Percentiles rank a stretch among this genome's conserved stretches.
Evolutionary conservation across 1,140 invertebrate species (phyloP).

Genomic region (Drosophila kurseongensis): DNA sequence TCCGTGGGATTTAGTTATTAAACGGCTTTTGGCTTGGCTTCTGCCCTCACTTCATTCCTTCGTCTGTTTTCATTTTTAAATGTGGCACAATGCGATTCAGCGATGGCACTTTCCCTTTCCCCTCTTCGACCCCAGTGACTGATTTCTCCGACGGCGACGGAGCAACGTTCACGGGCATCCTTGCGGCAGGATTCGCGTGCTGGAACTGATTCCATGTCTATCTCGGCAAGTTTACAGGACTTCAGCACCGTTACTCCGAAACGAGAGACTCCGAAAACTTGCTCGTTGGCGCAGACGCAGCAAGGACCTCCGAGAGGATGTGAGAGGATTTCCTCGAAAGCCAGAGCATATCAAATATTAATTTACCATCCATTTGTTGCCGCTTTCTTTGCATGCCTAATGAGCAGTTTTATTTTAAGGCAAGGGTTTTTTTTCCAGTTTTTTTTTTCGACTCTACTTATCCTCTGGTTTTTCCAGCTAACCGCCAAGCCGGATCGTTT

Average conservation of each 20-base stretch:
- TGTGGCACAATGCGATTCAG: slow-evolving; percentile 65
- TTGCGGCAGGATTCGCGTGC: slow-evolving; percentile 76
- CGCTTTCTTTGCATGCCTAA: slow-evolving; percentile 69
- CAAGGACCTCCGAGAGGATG: background rate
- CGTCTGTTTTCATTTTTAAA: slow-evolving; percentile 72
- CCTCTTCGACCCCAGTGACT: slow-evolving; percentile 10
- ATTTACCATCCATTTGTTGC: slow-evolving; percentile 60
- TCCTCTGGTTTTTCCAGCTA: slow-evolving; percentile 15
- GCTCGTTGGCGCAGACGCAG: slow-evolving; percentile 26
- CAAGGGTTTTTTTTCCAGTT: slow-evolving; percentile 9
- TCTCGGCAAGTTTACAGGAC: slow-evolving; percentile 13
- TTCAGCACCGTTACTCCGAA: slow-evolving; percentile 20
- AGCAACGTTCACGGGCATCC: slow-evolving; percentile 64
- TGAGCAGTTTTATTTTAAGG: slow-evolving; percentile 54
- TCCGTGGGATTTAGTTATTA: slow-evolving; percentile 77
- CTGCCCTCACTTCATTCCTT: slow-evolving; percentile 35
- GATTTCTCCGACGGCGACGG: slow-evolving; percentile 30
- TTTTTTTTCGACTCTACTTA: slow-evolving; percentile 14
- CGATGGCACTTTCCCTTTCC: slow-evolving; percentile 25
- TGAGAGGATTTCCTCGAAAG: slow-evolving; percentile 16
- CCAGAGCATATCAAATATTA: slow-evolving; percentile 65
- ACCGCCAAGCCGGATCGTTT: slow-evolving; percentile 45
- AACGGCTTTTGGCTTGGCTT: slow-evolving; percentile 60
- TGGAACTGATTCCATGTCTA: slow-evolving; percentile 70
- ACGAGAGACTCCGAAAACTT: slow-evolving; percentile 36